Percentiles rank a stretch among this genome's conserved stretches.
These are phyloP conservation scores for Cheumatopsyche charites DNA, from an alignment of 1,140 invertebrate genomes.

Conservation along the genomic window DNA sequence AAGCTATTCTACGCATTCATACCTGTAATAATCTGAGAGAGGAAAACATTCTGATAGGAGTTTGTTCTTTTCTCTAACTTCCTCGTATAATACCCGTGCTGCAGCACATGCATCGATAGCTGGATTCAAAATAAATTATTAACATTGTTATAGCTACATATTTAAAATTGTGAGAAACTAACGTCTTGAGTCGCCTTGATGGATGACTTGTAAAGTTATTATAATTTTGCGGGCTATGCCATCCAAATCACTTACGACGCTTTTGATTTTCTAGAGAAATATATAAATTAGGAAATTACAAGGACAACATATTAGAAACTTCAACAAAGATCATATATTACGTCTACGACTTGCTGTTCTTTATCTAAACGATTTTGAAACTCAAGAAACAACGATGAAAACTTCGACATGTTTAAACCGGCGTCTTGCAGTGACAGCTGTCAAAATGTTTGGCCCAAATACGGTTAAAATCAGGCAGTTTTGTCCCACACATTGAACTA, in stretches of 20 bases:
- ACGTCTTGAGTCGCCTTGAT: conserved; percentile 34
- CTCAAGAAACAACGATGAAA: conserved; percentile 37
- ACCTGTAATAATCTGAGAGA: conserved; percentile 42
- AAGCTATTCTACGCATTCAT: neutral
- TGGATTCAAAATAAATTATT: conserved; percentile 16
- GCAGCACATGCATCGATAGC: conserved; percentile 33
- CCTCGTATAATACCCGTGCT: conserved; percentile 37
- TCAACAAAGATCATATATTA: conserved; percentile 12
- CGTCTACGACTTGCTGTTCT: conserved; percentile 42
- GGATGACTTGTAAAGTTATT: conserved; percentile 40
- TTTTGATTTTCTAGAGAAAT: conserved; percentile 41
- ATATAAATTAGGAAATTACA: conserved; percentile 15
- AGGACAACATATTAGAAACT: neutral
- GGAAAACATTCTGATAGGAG: conserved; percentile 33
- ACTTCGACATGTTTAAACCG: conserved; percentile 39
- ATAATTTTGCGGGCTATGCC: conserved; percentile 34
- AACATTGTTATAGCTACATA: neutral
- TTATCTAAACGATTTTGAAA: conserved; percentile 44
- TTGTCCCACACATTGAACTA: no score
- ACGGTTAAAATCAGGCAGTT: no score
- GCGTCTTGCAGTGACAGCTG: no score
- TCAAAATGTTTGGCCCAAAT: neutral
- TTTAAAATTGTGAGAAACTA: conserved; percentile 6
- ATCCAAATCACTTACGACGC: conserved; percentile 40
- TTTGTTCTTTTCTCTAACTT: conserved; percentile 36